Evolutionary conservation across 2,797 vertebrate species (phyloP).

Genomic region (Galago senegalensis): DNA sequence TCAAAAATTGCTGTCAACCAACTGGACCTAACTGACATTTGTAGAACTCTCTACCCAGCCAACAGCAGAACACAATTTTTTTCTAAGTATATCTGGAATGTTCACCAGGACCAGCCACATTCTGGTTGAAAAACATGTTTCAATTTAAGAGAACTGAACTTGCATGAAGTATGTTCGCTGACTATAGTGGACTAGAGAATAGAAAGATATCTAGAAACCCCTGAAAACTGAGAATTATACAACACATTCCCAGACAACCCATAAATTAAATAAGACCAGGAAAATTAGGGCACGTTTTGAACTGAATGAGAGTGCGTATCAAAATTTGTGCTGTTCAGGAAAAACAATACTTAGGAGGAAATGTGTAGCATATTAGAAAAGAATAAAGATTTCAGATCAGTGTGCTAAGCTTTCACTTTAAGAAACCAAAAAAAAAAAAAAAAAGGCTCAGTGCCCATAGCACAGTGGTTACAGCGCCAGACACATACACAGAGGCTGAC

Average conservation of each 20-base stretch:
- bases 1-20: background rate
- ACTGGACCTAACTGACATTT: background rate
- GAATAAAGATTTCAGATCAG: background rate
- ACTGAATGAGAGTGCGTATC: background rate
- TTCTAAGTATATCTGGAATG: background rate
- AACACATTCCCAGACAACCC: background rate
- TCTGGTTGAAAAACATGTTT: background rate
- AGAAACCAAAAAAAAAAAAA: background rate
- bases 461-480: too few species aligned
- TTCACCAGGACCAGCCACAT: background rate
- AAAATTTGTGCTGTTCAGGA: background rate
- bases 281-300: background rate
- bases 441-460: too few species aligned
- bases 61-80: background rate
- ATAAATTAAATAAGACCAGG: background rate
- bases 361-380: background rate
- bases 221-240: background rate
- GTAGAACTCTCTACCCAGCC: background rate
- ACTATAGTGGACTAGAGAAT: background rate
- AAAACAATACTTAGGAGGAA: background rate
- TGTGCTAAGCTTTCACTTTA: background rate
- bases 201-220: background rate
- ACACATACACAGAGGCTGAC: too few species aligned
- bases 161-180: background rate
- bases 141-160: background rate